Percentiles rank a stretch among this genome's conserved stretches.
phyloP scores from a whole-genome alignment of 2,113 vertebrate species.

The Brienomyrus longianalis region DNA sequence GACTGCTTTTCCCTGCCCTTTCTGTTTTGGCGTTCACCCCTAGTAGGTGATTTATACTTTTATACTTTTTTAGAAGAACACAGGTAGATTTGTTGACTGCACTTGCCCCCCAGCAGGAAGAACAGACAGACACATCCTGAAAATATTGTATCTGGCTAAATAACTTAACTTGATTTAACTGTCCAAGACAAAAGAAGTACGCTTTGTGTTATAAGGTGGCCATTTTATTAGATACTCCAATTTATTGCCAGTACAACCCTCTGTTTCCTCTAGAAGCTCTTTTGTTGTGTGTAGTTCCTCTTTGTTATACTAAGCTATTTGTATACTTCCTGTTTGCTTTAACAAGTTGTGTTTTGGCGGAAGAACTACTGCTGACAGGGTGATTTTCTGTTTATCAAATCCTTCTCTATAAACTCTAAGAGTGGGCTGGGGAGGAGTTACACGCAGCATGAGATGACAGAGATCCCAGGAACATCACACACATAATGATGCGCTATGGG shows the following conservation, averaged over 20 bases:
- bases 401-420: not conserved
- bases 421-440: not conserved
- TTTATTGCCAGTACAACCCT: not conserved
- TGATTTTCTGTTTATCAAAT: not conserved
- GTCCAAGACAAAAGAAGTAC: not conserved
- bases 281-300: not conserved
- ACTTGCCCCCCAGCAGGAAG: not conserved
- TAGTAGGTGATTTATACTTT: not conserved
- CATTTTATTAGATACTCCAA: not conserved
- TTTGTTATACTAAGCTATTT: not conserved
- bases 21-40: too few relatives aligned
- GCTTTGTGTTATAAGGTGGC: not conserved
- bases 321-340: not conserved
- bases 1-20: too few relatives aligned
- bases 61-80: not conserved
- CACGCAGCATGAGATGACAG: not conserved
- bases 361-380: not conserved
- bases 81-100: not conserved
- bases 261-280: not conserved
- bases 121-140: not conserved
- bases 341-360: not conserved
- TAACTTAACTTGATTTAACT: not conserved
- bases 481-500: not conserved
- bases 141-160: not conserved
- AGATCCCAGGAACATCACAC: not conserved